A percentile compares a stretch with the other conserved stretches of the same genome.
Evolutionary conservation across 1,140 invertebrate genomes (phyloP).

Genomic region (Hyles vespertilio): DNA sequence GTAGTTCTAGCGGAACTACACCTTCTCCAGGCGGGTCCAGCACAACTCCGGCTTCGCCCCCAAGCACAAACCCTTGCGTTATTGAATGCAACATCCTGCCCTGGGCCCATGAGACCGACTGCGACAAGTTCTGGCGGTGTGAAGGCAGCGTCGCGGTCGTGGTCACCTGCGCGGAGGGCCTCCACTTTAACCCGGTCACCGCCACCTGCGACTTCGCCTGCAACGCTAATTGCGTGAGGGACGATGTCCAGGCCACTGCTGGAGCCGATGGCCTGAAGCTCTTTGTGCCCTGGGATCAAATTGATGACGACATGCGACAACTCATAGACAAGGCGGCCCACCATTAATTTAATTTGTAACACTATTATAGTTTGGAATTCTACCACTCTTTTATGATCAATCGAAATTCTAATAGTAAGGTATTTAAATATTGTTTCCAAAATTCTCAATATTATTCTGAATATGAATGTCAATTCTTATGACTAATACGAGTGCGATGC

Average conservation of each 20-base stretch:
- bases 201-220: slow-evolving; percentile 47
- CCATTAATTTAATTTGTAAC: slow-evolving; percentile 2
- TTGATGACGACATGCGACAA: slow-evolving; percentile 13
- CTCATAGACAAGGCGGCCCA: slow-evolving; percentile 1
- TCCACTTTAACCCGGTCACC: slow-evolving; percentile 75
- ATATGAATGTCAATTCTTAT: too few species aligned
- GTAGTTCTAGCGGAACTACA: neutral
- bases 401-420: neutral
- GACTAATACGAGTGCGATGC: too few species aligned
- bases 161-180: slow-evolving; percentile 71
- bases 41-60: too few species aligned
- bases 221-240: slow-evolving; percentile 37
- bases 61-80: slow-evolving; percentile 15
- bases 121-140: slow-evolving; percentile 77
- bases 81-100: slow-evolving; percentile 38
- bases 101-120: slow-evolving; percentile 72
- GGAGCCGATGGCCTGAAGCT: slow-evolving; percentile 32
- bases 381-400: neutral
- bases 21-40: neutral
- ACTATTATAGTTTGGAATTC: too few species aligned
- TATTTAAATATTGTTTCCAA: too few species aligned
- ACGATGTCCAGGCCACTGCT: slow-evolving; percentile 22
- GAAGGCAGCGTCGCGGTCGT: slow-evolving; percentile 52
- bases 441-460: too few species aligned
- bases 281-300: slow-evolving; percentile 42